phyloP scores from a whole-genome alignment of 2,888 invertebrate species.

The Orthosia gracilis region DNA sequence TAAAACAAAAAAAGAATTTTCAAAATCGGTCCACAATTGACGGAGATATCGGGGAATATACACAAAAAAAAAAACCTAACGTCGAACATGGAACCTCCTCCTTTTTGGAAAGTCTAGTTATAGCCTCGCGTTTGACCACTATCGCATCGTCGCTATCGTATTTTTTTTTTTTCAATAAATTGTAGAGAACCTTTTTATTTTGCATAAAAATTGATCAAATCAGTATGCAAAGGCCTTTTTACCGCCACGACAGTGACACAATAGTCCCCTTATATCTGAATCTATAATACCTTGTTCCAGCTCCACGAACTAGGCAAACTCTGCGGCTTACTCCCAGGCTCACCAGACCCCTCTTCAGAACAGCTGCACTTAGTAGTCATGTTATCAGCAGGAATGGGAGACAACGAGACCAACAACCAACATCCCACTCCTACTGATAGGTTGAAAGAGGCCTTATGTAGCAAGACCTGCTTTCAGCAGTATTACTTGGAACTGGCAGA shows the following conservation, averaged over 20 bases:
- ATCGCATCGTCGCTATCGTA: too few species aligned
- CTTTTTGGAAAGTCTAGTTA: too few species aligned
- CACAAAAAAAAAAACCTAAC: too few species aligned
- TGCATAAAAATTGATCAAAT: too few species aligned
- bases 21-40: too few species aligned
- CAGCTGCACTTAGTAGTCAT: conserved; percentile 97
- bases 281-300: conserved; percentile 82
- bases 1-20: too few species aligned
- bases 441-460: conserved; percentile 97
- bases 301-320: conserved; percentile 96
- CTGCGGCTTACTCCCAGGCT: conserved; percentile 97
- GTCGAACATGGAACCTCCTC: too few species aligned
- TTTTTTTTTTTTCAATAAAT: too few species aligned
- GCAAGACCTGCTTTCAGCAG: conserved; percentile 96
- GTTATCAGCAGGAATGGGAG: conserved; percentile 97
- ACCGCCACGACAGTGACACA: background rate
- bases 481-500: conserved; percentile 98
- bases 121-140: too few species aligned
- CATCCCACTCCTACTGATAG: conserved; percentile 94
- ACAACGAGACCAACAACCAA: conserved; percentile 90
- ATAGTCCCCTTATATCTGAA: background rate
- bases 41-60: too few species aligned
- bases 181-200: too few species aligned
- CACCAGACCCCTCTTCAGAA: conserved; percentile 94
- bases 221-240: too few species aligned